Evolutionary conservation across 2,113 vertebrate genomes (phyloP).

Genomic region (Oncorhynchus tshawytscha): DNA sequence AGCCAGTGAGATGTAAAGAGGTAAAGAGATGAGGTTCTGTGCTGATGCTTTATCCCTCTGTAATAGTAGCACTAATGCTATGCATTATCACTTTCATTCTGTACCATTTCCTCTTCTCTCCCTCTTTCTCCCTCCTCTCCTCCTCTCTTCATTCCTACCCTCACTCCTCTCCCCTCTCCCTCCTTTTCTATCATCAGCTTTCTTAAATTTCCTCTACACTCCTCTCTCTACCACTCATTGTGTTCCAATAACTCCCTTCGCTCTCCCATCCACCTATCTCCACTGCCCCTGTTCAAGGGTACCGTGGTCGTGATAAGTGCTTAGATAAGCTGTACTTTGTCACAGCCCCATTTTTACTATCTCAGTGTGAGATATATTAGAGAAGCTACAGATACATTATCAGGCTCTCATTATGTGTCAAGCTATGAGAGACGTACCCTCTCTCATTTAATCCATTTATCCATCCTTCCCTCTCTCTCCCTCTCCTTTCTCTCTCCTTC

Average conservation of each 20-base stretch:
- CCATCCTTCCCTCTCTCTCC: too few relatives aligned
- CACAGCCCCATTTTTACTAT: too few relatives aligned
- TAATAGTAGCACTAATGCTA: conserved; percentile 24
- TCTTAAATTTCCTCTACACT: not conserved
- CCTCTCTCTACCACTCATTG: not conserved
- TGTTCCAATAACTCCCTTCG: not conserved
- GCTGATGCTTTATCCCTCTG: conserved; percentile 8
- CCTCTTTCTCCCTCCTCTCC: too few relatives aligned
- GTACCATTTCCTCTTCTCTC: too few relatives aligned
- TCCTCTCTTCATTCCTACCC: too few relatives aligned
- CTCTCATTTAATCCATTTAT: not conserved
- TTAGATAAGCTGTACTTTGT: too few relatives aligned
- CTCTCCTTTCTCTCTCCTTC: too few relatives aligned
- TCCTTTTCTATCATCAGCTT: too few relatives aligned
- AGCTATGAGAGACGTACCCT: conserved; percentile 1
- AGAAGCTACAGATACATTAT: conserved; percentile 14
- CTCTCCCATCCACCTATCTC: not conserved
- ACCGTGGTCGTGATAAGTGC: too few relatives aligned
- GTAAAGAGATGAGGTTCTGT: too few relatives aligned
- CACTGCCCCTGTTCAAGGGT: conserved; percentile 7
- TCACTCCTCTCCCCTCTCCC: too few relatives aligned
- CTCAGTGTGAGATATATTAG: conserved; percentile 24
- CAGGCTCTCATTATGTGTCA: conserved; percentile 21
- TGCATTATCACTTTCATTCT: conserved; percentile 30
- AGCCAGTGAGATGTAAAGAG: too few relatives aligned